Base-by-base conservation (phyloP, 2,113 vertebrate genomes). In the Melanocharis versteri region DNA sequence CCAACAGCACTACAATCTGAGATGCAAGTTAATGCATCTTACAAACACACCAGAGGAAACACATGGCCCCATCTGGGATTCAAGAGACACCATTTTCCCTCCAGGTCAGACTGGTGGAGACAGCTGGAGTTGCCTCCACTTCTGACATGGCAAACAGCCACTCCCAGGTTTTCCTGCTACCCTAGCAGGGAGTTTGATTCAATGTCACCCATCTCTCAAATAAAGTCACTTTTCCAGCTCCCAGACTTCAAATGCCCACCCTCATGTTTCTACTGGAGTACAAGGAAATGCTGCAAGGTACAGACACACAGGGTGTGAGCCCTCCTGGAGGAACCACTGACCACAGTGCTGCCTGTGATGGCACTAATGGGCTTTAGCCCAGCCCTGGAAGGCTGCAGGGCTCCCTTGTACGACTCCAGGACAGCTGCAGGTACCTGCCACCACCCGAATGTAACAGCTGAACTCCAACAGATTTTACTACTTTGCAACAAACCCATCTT, bases 241-340 rank as follows among this genome's bases (percentile, higher is more conserved):
- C 24, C 7, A 13, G 2, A 64, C 2, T 71, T 60, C 44, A 33
- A 48, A 17, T 3, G 6, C 4, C 9, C 35, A 58, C 10, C 13
- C 18, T n/a, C 50, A 7, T 4, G 22, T 42, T 82, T 62, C 26
- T 20, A 11, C 20, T 40, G 22, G 23, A 56, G n/a, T 4, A 14
- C 0, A 0, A 4, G 27, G 57, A 87, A 87, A 66, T 30, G 42
- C 48, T 54, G 18, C 1, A 1, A 62, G 35, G 33, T 23, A 23
- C 0, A 1, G 39, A 51, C 2, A 45, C 16, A 7, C 13, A 4
- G 22, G 1, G 6, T 10, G 13, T 2, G 5, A 84, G 42, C 11
- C 42, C 72, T 68, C 26, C 58, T 20, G 15, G 24, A 45, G n/a
- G 4, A 44, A 26, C 12, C 73, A 19, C 40, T 31, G 64, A 42